Base-by-base conservation (phyloP, 2,797 vertebrate genomes). In the Melanogrammus aeglefinus region DNA sequence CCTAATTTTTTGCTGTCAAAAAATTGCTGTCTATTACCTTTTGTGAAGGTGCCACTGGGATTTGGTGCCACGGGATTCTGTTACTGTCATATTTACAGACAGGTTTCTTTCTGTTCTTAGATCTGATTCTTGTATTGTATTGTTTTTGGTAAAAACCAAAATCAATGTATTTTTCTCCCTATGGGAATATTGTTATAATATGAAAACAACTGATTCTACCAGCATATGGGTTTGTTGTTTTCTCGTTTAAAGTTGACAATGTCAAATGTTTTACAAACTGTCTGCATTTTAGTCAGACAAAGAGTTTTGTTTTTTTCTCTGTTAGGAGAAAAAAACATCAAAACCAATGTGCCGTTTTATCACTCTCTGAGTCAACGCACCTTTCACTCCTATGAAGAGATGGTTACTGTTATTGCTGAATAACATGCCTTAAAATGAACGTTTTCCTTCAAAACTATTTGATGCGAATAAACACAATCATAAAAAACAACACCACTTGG, bases 401-500 rank as follows among this genome's bases (percentile, higher is more conserved):
- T 33, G 73, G 24, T 79, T 78, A 72, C 31, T 72, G 70, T 57
- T 77, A 44, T 85, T 82, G 38, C 73, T 83, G 47, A 12, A 79
- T 85, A 82, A 83, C 73, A 75, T n/a, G 51, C 81, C 9, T 84
- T 51, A 66, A 75, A 66, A 72, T 91, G 90, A 91, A 91, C 91
- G 89, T 92, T 90, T 91, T 85, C 85, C 85, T 91, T 88, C 83
- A 86, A 89, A 83, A 88, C 90, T 91, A 91, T 88, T 91, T n/a
- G 86, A 86, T 87, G 88, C 83, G 92, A 87, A 92, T 74, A 90
- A 90, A 93, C 92, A 89, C 91, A 92, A 92, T 92, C 92, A 91
- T 4, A 79, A 89, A 92, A 88, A 89, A 84, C 80, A 83, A 16
- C 44, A 66, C 7, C 21, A 63, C 21, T 24, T 0, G 0, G 18